A percentile compares a stretch with the other conserved stretches of the same genome.
These are phyloP conservation scores for Psylliodes chrysocephalus DNA, from an alignment of 2,888 invertebrate species.

Conservation along the genomic window DNA sequence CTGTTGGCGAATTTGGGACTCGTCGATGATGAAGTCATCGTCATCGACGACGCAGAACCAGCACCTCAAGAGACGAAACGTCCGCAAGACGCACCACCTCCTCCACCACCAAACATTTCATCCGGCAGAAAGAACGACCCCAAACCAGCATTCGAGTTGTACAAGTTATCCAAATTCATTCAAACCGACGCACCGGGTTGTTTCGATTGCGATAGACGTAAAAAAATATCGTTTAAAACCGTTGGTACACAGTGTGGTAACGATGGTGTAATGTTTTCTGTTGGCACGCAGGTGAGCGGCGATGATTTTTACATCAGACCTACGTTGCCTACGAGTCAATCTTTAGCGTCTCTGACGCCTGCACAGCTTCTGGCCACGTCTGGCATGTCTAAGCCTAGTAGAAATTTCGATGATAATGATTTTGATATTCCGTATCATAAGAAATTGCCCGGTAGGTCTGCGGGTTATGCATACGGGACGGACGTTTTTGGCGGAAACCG, in stretches of 20 bases:
- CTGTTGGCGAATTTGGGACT: conserved; percentile 36
- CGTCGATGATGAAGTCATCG: conserved; percentile 29
- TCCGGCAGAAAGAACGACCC: background rate
- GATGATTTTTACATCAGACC: conserved; percentile 53
- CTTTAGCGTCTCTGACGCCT: conserved; percentile 60
- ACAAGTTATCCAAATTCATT: conserved; percentile 44
- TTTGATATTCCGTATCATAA: conserved; percentile 25
- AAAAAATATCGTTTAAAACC: conserved; percentile 46
- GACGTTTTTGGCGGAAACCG: background rate
- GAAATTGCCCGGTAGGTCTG: background rate
- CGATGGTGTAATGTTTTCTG: conserved; percentile 46
- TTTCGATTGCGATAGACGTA: conserved; percentile 56
- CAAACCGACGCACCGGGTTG: conserved; percentile 56
- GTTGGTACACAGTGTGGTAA: conserved; percentile 51
- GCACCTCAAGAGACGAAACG: background rate
- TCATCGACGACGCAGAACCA: conserved; percentile 32
- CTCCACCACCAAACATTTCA: conserved; percentile 38
- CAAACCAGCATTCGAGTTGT: too few species aligned
- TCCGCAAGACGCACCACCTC: conserved; percentile 28
- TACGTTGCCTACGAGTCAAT: conserved; percentile 54
- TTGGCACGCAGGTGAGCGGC: conserved; percentile 59
- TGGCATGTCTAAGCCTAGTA: conserved; percentile 9
- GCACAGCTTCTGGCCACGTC: conserved; percentile 59
- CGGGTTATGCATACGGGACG: background rate
- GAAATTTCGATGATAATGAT: conserved; percentile 29